Evolutionary conservation across 2,113 vertebrate species (phyloP), one percentile per base, ranked within the genome.

Genomic region (Centropristis striata): DNA sequence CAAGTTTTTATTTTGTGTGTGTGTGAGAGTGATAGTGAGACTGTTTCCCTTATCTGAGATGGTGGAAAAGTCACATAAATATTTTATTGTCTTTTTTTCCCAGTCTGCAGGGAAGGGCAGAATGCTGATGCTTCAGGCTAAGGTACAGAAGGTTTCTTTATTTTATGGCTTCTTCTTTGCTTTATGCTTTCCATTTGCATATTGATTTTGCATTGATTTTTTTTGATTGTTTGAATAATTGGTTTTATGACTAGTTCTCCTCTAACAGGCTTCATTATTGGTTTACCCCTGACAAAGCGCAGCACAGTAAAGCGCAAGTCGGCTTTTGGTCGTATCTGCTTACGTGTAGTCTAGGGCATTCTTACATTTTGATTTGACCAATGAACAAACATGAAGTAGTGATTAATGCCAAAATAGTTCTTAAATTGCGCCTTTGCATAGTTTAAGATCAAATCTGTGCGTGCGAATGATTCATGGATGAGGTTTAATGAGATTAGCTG

Each of bases 51-150:
- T 42, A 0, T 69, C 41, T 32, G 44, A 64, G 42, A 16, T 53
- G 50, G 41, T 51, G 41, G 20, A 73, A 25, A 58, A 80, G 54
- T 84, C 60, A 49, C 36, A 7, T n/a, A 60, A 79, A 85, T 78
- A 39, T 80, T 69, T 64, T 0, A 41, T 70, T 79, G 2, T 81
- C 1, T 72, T 42, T 63, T 55, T 88, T 66, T 32, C 8, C 2
- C 88, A 99, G 97, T 96, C 97, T 88, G 92, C 96, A 65, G 95
- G 75, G 67, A 96, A 93, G 92, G 97, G 97, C 41, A 95, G 93
- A 89, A 89, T 94, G 53, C 93, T 99, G 49, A 95, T 99, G 78
- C 95, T 97, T 73, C 97, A 98, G 91, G 97, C 97, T 75, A 99
- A 99, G 97, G 97, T 99, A 96, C 41, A 41, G 75, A 73, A 36